Evolutionary conservation across 2,888 invertebrate genomes (phyloP), one percentile per base, ranked within the genome.

Genomic region (Dione vanillae): DNA sequence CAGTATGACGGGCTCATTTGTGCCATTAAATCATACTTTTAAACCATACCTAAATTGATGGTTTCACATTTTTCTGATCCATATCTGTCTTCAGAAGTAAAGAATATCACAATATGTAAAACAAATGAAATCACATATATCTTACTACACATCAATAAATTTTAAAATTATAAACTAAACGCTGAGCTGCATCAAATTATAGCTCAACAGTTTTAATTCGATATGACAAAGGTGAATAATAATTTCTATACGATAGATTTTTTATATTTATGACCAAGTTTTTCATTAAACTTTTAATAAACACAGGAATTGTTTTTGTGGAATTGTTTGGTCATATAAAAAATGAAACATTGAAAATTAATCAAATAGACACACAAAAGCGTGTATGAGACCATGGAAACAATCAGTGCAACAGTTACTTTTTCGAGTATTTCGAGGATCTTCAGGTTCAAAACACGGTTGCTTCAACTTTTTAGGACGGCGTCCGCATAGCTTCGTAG

Each of bases 321-420:
- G 16, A 56, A 56, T 56, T 37, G 11, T 40, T 49, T 40, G 16
- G 37, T 40, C 56, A n/a, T 40, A 11, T 11, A 16, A n/a, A n/a
- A n/a, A n/a, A n/a, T 47, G 16, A 1, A 45, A 45, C 0, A 9
- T 16, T 16, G 8, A 19, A 1, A 40, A 78, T 94, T 87, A 94
- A 83, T 94, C 94, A 77, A 94, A 94, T 65, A 94, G 80, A 79
- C 94, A 94, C 76, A 94, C 90, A 51, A 94, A 86, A 16, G 92
- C 94, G 70, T 94, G 84, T 59, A 94, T 80, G 7, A 94, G 82
- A 35, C 93, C 91, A 59, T 94, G 93, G 45, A 93, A 91, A 75
- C 94, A 90, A 75, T 93, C 92, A 5, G 94, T 88, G 78, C 92
- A 92, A 77, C 93, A 93, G 47, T 94, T 94, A 20, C 79, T 82